Evolutionary conservation across 2,888 invertebrate genomes (phyloP), one percentile per base, ranked within the genome.

Genomic region (Standfussiana lucernea): DNA sequence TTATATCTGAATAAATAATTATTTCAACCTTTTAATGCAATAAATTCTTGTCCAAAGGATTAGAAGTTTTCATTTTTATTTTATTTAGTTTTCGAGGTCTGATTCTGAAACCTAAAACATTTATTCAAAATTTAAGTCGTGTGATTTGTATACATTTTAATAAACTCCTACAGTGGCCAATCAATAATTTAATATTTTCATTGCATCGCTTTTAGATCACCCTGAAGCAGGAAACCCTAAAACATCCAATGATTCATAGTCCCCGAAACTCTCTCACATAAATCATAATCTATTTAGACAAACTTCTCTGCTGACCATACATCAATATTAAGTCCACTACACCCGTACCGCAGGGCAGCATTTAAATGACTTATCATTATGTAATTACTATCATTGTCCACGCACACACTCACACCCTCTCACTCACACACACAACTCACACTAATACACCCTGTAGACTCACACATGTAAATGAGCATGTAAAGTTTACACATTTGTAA

Each of bases 311-410:
- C 92, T 77, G 82, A 89, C 95, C 68, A 75, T 96, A 93, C 94
- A 72, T 79, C 80, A 88, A 83, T 93, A 93, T 94, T 93, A 94
- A 94, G 91, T 90, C 91, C 89, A 89, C 91, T 91, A 91, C 93
- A 92, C 94, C 93, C 93, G 93, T 91, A 93, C 95, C 95, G 94
- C 94, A 88, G 88, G 95, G 96, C 96, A 91, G 88, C 92, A 94
- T 94, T 95, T 95, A 96, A 96, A 96, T 95, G 94, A 93, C 96
- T 96, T 96, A 96, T 96, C 96, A 96, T 96, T 96, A 96, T 93
- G 95, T 96, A 96, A 96, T 96, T 96, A 96, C 95, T 95, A 96
- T 96, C 95, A 96, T 96, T 96, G 96, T 95, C 91, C 91, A 75
- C 90, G 86, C 92, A 92, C 92, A 91, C 83, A 83, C 50, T 42